These are phyloP conservation scores for Busseola fusca DNA, from an alignment of 2,888 invertebrate species.

Conservation along the genomic window DNA sequence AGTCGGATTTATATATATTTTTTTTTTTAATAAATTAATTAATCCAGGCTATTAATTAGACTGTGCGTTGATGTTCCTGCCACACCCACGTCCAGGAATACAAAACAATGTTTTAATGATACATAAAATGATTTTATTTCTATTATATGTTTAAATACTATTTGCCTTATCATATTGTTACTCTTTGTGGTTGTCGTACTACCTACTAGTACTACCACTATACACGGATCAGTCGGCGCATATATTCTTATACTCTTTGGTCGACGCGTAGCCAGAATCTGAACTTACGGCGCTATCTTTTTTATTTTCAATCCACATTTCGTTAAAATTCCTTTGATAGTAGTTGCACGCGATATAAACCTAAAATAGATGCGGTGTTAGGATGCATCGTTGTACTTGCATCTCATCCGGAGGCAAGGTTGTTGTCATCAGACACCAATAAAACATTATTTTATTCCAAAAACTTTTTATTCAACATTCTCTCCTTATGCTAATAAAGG, in stretches of 20 bases:
- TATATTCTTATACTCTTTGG: no score
- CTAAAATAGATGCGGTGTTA: background rate
- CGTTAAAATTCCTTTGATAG: background rate
- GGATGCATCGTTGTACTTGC: background rate
- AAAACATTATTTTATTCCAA: conserved; percentile 82
- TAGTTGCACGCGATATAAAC: background rate
- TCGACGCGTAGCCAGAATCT: background rate
- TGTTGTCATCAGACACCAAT: conserved; percentile 56
- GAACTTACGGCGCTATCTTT: background rate
- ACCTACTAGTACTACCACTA: background rate
- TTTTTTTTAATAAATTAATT: no score
- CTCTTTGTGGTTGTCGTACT: no score
- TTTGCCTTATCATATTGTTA: no score
- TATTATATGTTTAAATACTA: no score
- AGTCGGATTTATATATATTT: no score
- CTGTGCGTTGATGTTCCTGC: no score
- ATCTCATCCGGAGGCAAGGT: background rate
- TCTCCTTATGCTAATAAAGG: conserved; percentile 87
- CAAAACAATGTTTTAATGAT: no score
- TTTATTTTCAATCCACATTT: background rate
- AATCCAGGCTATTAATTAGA: no score
- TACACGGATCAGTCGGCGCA: background rate
- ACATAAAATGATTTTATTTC: no score
- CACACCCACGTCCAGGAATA: no score
- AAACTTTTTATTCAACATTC: conserved; percentile 86